Base-by-base conservation (phyloP, 2,888 invertebrate species). In the Protula sp. region DNA sequence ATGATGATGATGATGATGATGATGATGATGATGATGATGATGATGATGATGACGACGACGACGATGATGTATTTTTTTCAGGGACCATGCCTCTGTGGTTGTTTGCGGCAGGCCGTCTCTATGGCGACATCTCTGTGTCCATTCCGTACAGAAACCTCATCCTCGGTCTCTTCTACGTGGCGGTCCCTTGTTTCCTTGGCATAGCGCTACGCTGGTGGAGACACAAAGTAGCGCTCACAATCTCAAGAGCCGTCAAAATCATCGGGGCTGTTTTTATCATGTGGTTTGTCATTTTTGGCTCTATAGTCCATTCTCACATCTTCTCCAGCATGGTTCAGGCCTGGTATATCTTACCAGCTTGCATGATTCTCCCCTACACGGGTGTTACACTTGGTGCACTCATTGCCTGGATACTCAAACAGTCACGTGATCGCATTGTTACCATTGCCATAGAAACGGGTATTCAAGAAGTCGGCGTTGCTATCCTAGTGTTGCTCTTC, bases 51-150 rank as follows among this genome's bases (percentile, higher is more conserved):
- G 58, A 58, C 60, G 3, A 53, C 24, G 22, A 63, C 48, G 45
- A 54, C 55, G 38, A 63, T 47, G 47, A n/a, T n/a, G n/a, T n/a
- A n/a, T 24, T 9, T 50, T 50, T 50, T 50, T 31, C 70, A 82
- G 82, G 74, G 9, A 79, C 83, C 78, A 82, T 84, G 75, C 84
- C 84, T 0, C 66, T 83, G 3, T 84, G 84, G 84, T 68, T 84
- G 69, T 81, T 78, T 62, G 74, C 82, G 2, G 68, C 84, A 38
- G 83, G 83, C 3, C 62, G 68, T 29, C 29, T 57, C n/a, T 72
- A 72, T 26, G 74, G 74, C 3, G 51, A 47, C 22, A 64, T 57
- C 29, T 64, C 59, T 24, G 62, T 77, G 14, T 56, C 67, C n/a
- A 74, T 82, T 38, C 83, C 83, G 1, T 83, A 73, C 68, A 55